A percentile compares a stretch with the other conserved stretches of the same genome.
These are phyloP conservation scores for Amazona guildingii DNA, from an alignment of 2,113 vertebrate species.

Conservation along the genomic window DNA sequence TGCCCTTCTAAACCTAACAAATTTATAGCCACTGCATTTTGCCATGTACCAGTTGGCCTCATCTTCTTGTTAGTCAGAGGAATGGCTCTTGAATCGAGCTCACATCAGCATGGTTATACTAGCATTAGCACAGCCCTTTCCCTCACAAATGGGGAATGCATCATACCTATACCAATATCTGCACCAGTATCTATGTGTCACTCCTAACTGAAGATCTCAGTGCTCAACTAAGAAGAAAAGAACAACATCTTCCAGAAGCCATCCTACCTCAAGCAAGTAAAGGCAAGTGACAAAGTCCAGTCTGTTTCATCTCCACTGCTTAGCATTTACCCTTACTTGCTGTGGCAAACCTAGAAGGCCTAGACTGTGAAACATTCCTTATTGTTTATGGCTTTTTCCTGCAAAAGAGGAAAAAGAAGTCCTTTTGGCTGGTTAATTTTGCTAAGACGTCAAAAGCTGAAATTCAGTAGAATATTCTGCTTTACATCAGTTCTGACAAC, in stretches of 20 bases:
- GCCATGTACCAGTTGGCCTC: not conserved
- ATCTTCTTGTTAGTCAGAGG: not conserved
- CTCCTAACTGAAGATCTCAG: not conserved
- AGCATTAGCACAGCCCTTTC: not conserved
- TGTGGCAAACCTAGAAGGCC: not conserved
- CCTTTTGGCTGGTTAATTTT: not conserved
- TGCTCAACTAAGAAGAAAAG: not conserved
- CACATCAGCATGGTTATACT: not conserved
- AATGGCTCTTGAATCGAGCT: not conserved
- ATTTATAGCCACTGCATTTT: not conserved
- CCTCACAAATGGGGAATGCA: not conserved
- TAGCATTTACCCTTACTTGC: not conserved
- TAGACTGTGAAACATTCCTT: not conserved
- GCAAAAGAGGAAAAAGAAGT: not conserved
- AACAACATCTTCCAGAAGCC: not conserved
- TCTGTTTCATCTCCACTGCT: not conserved
- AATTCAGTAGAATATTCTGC: not conserved
- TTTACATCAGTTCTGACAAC: not conserved
- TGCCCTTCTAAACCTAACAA: not conserved
- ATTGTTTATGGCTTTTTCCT: not conserved
- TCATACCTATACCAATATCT: not conserved
- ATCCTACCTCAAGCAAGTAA: not conserved
- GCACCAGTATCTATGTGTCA: not conserved
- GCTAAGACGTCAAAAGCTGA: conserved; percentile 5
- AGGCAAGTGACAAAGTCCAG: not conserved